phyloP scores from a whole-genome alignment of 2,113 vertebrate species.

The Lepidothrix coronata region DNA sequence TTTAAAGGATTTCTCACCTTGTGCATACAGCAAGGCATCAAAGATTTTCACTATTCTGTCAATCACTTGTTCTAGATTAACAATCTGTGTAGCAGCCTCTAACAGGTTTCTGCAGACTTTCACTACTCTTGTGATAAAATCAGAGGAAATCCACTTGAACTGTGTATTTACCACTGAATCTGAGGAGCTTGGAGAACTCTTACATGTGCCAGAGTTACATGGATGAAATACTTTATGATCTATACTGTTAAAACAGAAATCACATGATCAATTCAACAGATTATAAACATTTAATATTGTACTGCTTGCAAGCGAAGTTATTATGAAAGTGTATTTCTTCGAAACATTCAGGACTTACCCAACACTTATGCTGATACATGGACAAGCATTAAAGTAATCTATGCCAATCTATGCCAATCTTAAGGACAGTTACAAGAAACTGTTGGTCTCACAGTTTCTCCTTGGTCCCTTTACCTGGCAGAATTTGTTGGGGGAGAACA shows the following conservation, averaged over 20 bases:
- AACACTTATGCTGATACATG: background rate
- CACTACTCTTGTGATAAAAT: slow-evolving; percentile 73
- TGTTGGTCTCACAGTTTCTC: background rate
- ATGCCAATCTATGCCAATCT: background rate
- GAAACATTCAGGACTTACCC: background rate
- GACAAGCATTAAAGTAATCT: background rate
- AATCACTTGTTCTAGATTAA: slow-evolving; percentile 66
- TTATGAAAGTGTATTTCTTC: background rate
- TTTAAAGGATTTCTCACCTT: slow-evolving; percentile 73
- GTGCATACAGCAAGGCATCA: slow-evolving; percentile 88
- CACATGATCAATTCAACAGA: slow-evolving; percentile 7
- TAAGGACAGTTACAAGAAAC: background rate
- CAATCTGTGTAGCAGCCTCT: slow-evolving; percentile 58
- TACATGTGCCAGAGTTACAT: background rate
- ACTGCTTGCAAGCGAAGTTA: background rate
- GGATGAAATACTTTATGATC: background rate
- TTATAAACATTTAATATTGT: background rate
- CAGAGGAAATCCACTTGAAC: slow-evolving; percentile 77
- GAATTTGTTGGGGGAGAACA: slow-evolving; percentile 36
- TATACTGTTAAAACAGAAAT: slow-evolving; percentile 55
- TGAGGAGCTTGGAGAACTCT: slow-evolving; percentile 1
- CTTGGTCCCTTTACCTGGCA: slow-evolving; percentile 53
- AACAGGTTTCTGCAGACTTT: slow-evolving; percentile 81
- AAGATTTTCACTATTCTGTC: slow-evolving; percentile 79
- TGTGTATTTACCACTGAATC: slow-evolving; percentile 2